Base-by-base conservation (phyloP, 2,797 vertebrate genomes). In the Psittacula echo region DNA sequence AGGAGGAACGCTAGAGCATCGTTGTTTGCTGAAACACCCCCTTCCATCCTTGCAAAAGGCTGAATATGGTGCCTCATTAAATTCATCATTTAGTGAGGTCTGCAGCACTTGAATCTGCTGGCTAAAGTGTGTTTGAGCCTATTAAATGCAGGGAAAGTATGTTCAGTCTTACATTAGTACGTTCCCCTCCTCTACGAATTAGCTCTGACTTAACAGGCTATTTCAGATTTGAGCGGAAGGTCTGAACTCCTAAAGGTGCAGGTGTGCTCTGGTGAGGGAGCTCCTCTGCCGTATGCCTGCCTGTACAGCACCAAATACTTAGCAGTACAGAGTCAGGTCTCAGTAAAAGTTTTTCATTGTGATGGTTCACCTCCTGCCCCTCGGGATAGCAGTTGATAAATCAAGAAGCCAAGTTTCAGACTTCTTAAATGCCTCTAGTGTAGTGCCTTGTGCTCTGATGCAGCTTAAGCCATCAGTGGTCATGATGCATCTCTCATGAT, bases 331-430 rank as follows among this genome's bases (percentile, higher is more conserved):
- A 87, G 87, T 58, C 67, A 85, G 68, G 56, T 87, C 94, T 93
- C 74, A 21, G 41, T 89, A 92, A 34, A 94, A 84, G 67, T 79
- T 89, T 86, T 94, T 94, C 90, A 87, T 90, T 5, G 24, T 15
- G 53, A 76, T 70, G 81, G 76, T 95, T 95, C 91, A 94, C 92
- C 80, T 94, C 73, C 83, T 94, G 84, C 50, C 90, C 84, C 75
- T 66, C 1, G 58, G 74, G 91, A 87, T 68, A 93, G 89, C 85
- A 80, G 84, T 56, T 85, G 86, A 82, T 94, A 95, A 95, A 95
- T 93, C 90, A 92, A 89, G 80, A 81, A 87, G 65, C 72, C 0
- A 18, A 42, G 62, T 54, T 85, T 74, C 87, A 72, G 80, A 19
- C 91, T 86, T 88, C 61, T 37, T 68, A 61, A 83, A 66, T 68